Evolutionary conservation across 2,888 invertebrate genomes (phyloP), one percentile per base, ranked within the genome.

Genomic region (Drosophila suboccidentalis): DNA sequence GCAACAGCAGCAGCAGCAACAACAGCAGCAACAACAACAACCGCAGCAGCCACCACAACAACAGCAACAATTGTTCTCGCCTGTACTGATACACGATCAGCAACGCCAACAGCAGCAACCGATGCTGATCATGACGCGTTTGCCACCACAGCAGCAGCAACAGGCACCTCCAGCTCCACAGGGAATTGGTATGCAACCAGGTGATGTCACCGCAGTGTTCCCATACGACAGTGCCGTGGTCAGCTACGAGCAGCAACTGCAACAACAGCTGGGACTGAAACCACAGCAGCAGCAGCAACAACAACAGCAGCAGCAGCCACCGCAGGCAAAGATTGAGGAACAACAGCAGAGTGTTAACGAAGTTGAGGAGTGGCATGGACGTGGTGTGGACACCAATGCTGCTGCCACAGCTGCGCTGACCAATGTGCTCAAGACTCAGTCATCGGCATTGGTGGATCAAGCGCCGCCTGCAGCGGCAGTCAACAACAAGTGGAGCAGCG

Each of bases 401-500:
- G 74, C 78, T 39, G 76, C 90, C 54, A 90, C 90, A 22, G 89
- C 80, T 19, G 89, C 80, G 3, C 71, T 89, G 9, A 87, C 84
- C 34, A 89, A 78, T 71, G 89, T 84, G 46, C 75, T 89, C 1
- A 89, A 89, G 60, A 81, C 86, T 1, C 72, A 70, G 26, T 80
- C 81, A 2, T 71, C 80, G 58, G 69, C 65, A 49, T 39, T 78
- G 43, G 65, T 19, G 19, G 62, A 43, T 5, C 66, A 47, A 46
- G 9, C 46, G 26, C 15, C 64, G 49, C 22, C 32, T 8, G 41
- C 32, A 43, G 15, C 43, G 11, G 51, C 59, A 29, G 6, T 59
- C 38, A 80, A 80, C n/a, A 91, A 89, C 67, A 92, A 92, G 44
- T 92, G 92, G 92, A 92, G 89, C 72, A 89, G 84, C 41, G 92